Evolutionary conservation across 2,797 vertebrate species (phyloP).

Genomic region (Cercopithecus diana): DNA sequence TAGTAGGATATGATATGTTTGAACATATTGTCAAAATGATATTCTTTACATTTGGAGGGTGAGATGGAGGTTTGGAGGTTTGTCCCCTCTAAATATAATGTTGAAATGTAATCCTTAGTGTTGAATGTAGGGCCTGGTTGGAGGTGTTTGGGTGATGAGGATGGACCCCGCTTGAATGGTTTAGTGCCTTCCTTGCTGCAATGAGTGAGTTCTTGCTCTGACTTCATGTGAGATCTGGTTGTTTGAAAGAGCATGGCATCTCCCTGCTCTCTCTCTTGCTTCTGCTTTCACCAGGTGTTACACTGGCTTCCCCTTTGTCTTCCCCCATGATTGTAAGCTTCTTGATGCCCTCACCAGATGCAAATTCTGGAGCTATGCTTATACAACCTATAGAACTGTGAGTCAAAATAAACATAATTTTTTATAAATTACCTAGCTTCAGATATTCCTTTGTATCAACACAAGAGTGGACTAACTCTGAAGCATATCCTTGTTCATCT

Average conservation of each 20-base stretch:
- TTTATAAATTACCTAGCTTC: not conserved
- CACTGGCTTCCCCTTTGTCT: not conserved
- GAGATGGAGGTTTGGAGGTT: not conserved
- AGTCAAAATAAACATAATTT: not conserved
- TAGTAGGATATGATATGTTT: not conserved
- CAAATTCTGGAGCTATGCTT: not conserved
- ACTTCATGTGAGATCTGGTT: not conserved
- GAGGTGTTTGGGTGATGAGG: not conserved
- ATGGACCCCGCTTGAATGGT: not conserved
- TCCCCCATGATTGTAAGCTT: not conserved
- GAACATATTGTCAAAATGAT: not conserved
- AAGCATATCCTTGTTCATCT: not conserved
- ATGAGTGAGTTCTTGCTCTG: not conserved
- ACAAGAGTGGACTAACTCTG: not conserved
- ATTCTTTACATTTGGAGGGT: not conserved
- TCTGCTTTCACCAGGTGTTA: not conserved
- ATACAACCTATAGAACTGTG: not conserved
- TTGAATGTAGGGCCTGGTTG: not conserved
- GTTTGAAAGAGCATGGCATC: not conserved
- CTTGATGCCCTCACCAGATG: not conserved
- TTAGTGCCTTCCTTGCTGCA: not conserved
- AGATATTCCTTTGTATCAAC: not conserved
- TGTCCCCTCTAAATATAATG: not conserved
- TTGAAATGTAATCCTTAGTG: not conserved
- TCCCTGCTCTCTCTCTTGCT: not conserved